phyloP scores from a whole-genome alignment of 2,888 invertebrate genomes.

The Drosophila longiperda region DNA sequence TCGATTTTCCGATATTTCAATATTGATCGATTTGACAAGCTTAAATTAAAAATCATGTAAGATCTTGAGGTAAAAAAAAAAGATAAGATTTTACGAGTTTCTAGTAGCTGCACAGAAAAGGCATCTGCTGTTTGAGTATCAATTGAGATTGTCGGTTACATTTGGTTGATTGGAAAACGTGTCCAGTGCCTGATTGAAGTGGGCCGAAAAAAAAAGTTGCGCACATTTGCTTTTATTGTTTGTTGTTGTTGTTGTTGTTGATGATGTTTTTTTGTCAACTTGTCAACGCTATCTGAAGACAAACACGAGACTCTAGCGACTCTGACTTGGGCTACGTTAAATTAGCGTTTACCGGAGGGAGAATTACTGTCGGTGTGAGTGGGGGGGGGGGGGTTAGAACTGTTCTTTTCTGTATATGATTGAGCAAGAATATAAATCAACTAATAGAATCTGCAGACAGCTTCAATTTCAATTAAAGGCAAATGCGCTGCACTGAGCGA shows the following conservation, averaged over 20 bases:
- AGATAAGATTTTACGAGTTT: background rate
- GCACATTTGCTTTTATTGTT: constrained; percentile 30
- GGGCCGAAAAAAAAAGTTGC: constrained; percentile 58
- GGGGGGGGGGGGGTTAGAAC: no score
- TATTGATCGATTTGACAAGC: background rate
- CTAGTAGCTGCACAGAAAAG: background rate
- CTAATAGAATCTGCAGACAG: constrained; percentile 78
- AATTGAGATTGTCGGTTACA: constrained; percentile 35
- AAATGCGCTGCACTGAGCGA: constrained; percentile 51
- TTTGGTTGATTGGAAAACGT: constrained; percentile 65
- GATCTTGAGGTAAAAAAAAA: background rate
- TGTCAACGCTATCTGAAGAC: constrained; percentile 47
- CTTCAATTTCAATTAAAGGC: constrained; percentile 78
- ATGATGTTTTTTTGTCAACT: background rate
- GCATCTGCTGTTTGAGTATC: constrained; percentile 12
- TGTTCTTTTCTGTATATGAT: constrained; percentile 19
- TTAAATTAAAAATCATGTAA: background rate
- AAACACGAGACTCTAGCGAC: constrained; percentile 48
- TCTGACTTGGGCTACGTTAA: constrained; percentile 1
- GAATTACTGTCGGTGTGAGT: background rate
- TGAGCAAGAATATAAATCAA: constrained; percentile 62
- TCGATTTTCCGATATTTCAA: background rate
- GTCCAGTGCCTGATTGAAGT: constrained; percentile 60
- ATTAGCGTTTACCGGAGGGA: background rate
- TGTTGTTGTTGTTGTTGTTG: constrained; percentile 12